phyloP scores from a whole-genome alignment of 2,797 vertebrate species.

The Macropus fuliginosus region DNA sequence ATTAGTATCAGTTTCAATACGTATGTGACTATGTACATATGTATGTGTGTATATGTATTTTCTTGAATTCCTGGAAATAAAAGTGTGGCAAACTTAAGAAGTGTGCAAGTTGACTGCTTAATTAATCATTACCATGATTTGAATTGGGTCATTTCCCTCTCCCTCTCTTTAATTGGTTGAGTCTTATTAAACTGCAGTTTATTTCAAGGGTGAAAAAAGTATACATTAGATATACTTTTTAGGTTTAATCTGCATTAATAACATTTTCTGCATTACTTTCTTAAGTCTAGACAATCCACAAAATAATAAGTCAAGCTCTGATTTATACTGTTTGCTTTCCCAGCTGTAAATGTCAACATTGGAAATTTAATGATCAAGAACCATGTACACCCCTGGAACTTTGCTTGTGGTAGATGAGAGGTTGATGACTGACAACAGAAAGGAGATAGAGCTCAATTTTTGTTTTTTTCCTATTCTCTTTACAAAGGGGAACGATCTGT shows the following conservation, averaged over 20 bases:
- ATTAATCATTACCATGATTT: slow-evolving; percentile 85
- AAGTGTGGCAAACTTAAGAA: slow-evolving; percentile 70
- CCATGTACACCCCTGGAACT: background rate
- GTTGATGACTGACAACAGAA: background rate
- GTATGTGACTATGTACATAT: too few relatives aligned
- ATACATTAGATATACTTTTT: background rate
- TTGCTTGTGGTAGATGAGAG: background rate
- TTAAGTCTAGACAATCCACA: background rate
- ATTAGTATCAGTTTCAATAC: slow-evolving; percentile 18
- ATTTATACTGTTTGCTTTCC: background rate
- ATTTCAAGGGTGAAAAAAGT: slow-evolving; percentile 76
- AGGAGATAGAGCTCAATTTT: background rate
- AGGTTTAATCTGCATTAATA: background rate
- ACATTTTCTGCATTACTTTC: background rate
- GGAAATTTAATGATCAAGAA: background rate
- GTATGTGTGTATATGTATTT: slow-evolving; percentile 31
- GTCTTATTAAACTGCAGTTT: slow-evolving; percentile 85
- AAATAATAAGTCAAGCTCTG: background rate
- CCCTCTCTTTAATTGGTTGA: slow-evolving; percentile 80
- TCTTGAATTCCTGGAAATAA: slow-evolving; percentile 75
- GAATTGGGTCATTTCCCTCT: slow-evolving; percentile 72
- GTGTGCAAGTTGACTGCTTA: slow-evolving; percentile 78
- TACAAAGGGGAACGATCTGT: background rate
- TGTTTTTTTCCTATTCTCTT: background rate
- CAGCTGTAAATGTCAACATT: background rate